These are phyloP conservation scores for Pristiophorus japonicus DNA, from an alignment of 2,113 vertebrate genomes.

Conservation along the genomic window DNA sequence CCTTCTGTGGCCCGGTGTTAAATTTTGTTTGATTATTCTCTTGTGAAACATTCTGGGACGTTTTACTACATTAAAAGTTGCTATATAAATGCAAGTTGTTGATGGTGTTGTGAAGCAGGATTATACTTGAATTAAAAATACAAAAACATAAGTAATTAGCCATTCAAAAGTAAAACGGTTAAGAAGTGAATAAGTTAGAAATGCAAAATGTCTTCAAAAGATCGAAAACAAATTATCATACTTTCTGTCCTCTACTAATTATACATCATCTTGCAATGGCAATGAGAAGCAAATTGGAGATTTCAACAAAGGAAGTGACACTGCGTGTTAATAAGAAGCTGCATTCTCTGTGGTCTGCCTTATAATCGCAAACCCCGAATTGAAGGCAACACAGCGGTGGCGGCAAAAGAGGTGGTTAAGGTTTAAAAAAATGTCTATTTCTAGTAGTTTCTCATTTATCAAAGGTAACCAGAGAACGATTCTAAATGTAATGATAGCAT, in stretches of 20 bases:
- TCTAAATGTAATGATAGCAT: constrained; percentile 56
- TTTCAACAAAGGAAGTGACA: constrained; percentile 3
- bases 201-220: not conserved
- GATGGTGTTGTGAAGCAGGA: too few species aligned
- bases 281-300: not conserved
- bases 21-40: too few species aligned
- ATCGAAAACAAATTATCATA: not conserved
- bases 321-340: not conserved
- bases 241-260: not conserved
- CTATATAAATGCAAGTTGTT: too few species aligned
- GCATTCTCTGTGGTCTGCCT: not conserved
- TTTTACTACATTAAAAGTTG: too few species aligned
- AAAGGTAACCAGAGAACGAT: constrained; percentile 53
- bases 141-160: too few species aligned
- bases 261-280: not conserved
- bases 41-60: too few species aligned
- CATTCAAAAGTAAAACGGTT: too few species aligned
- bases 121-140: too few species aligned
- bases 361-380: not conserved
- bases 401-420: not conserved
- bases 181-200: too few species aligned
- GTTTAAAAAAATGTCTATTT: constrained; percentile 43
- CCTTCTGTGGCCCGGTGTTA: too few species aligned
- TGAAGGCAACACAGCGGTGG: not conserved
- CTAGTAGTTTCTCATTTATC: constrained; percentile 48